Conservation (phyloP, 1,140 invertebrate species). For the Trissolcus basalis region DNA sequence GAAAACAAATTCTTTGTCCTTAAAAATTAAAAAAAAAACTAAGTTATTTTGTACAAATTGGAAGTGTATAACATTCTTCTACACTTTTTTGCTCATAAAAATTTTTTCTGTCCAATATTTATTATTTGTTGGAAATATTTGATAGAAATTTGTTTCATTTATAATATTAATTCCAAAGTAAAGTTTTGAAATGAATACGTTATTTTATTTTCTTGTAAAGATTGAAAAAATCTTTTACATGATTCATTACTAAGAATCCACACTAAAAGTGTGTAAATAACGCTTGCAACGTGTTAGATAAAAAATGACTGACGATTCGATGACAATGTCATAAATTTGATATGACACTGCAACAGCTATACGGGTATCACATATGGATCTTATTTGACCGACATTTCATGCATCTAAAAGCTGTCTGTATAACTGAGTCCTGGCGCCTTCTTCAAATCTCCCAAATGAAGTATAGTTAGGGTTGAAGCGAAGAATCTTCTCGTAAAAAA, state of each 20-base stretch:
- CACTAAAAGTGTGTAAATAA: conserved; percentile 8
- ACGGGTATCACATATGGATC: conserved; percentile 64
- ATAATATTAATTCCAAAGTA: too few species aligned
- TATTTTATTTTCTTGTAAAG: neutral
- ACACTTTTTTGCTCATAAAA: too few species aligned
- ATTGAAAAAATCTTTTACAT: neutral
- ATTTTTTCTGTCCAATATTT: too few species aligned
- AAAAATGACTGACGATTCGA: conserved; percentile 35
- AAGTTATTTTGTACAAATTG: too few species aligned
- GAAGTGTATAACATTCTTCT: too few species aligned
- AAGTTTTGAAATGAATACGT: too few species aligned
- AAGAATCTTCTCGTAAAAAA: conserved; percentile 6
- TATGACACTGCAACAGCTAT: conserved; percentile 23
- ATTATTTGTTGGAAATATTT: too few species aligned
- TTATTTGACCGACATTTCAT: conserved; percentile 69
- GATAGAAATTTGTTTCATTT: too few species aligned
- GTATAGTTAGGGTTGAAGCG: conserved; percentile 46
- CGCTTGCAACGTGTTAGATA: conserved; percentile 22
- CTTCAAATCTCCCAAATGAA: conserved; percentile 61
- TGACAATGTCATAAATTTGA: conserved; percentile 58
- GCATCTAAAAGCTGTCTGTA: conserved; percentile 32
- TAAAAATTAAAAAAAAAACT: too few species aligned
- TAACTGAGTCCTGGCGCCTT: conserved; percentile 67
- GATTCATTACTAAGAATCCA: conserved; percentile 14
- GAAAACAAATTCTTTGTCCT: too few species aligned